Percentiles rank a stretch among this genome's conserved stretches.
Conservation (phyloP, 2,888 invertebrate genomes). For the Mesorhabditis sp. region DNA sequence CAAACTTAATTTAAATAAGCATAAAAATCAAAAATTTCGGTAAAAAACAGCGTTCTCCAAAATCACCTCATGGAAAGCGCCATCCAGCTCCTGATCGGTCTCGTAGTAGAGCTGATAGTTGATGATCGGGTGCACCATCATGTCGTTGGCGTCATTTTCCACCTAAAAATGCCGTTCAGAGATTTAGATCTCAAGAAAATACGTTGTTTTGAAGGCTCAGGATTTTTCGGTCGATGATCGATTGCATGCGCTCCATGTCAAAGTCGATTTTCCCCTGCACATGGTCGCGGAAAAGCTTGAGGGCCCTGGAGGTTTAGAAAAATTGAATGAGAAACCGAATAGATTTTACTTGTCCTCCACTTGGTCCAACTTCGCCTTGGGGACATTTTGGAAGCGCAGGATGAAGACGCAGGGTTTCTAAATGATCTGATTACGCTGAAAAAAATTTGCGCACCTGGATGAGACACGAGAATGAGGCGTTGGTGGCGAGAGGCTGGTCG, state of each 20-base stretch:
- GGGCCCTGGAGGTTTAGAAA: not conserved
- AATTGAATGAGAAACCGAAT: not conserved
- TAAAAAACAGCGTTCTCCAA: too few relatives aligned
- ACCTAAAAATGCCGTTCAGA: slow-evolving; percentile 59
- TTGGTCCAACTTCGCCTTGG: slow-evolving; percentile 37
- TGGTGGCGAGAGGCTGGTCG: slow-evolving; percentile 45
- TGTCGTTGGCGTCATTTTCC: slow-evolving; percentile 71
- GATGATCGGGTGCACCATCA: slow-evolving; percentile 74
- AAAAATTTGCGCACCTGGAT: not conserved
- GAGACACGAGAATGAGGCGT: slow-evolving; percentile 18
- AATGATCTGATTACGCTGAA: not conserved
- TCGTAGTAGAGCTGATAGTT: slow-evolving; percentile 80
- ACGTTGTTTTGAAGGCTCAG: slow-evolving; percentile 31
- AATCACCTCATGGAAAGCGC: too few relatives aligned
- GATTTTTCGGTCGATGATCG: slow-evolving; percentile 66
- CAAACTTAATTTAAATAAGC: too few relatives aligned
- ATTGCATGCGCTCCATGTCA: slow-evolving; percentile 74
- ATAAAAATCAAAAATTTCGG: too few relatives aligned
- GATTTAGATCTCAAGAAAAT: not conserved
- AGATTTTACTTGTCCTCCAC: slow-evolving; percentile 29
- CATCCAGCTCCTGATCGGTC: slow-evolving; percentile 23
- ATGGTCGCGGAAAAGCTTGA: slow-evolving; percentile 38
- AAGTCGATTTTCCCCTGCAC: slow-evolving; percentile 63
- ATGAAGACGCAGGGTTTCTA: slow-evolving; percentile 34
- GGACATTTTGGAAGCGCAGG: slow-evolving; percentile 48